These are phyloP conservation scores for Malurus cyaneus DNA, from an alignment of 2,113 vertebrate species.

Conservation along the genomic window DNA sequence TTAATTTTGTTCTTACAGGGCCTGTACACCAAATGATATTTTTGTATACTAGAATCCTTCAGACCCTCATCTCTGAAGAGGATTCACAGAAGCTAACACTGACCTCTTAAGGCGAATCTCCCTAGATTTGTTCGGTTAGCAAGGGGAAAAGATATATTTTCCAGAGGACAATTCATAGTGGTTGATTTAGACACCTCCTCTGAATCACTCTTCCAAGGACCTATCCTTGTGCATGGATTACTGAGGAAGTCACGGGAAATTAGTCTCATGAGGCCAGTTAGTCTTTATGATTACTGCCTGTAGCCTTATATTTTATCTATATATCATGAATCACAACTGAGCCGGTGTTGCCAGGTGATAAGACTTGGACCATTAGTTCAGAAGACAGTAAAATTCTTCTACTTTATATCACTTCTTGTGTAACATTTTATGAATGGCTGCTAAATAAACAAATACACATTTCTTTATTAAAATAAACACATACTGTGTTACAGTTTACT, in stretches of 20 bases:
- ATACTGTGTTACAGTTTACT: background rate
- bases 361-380: slow-evolving; percentile 17
- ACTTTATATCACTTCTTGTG: background rate
- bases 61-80: background rate
- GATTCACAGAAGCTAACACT: background rate
- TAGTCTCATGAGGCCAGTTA: slow-evolving; percentile 23
- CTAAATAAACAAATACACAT: background rate
- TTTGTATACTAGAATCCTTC: background rate
- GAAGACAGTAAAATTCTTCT: background rate
- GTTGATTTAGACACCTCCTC: background rate
- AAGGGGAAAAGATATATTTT: background rate
- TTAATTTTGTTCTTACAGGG: background rate
- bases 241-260: slow-evolving; percentile 11
- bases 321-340: background rate
- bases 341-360: background rate
- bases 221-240: background rate
- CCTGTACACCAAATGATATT: background rate
- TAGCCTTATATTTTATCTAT: slow-evolving; percentile 12
- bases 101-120: background rate
- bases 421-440: background rate
- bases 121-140: background rate
- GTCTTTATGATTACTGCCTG: slow-evolving; percentile 16
- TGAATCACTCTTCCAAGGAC: slow-evolving; percentile 10
- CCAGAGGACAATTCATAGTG: background rate
- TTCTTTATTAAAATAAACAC: background rate